A percentile compares a stretch with the other conserved stretches of the same genome.
phyloP scores from a whole-genome alignment of 2,113 vertebrate species.

The Lucifuga dentata region DNA sequence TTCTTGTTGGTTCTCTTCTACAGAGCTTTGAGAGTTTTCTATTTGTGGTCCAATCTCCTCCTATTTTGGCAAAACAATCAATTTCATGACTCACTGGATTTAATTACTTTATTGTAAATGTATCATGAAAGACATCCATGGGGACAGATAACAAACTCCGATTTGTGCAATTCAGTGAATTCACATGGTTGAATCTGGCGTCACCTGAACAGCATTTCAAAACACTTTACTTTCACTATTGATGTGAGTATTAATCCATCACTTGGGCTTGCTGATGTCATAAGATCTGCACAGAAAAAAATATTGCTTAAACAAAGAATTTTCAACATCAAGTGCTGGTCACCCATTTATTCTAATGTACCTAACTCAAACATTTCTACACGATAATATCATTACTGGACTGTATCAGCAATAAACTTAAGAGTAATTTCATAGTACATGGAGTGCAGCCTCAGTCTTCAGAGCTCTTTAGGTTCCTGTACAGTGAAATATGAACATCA shows the following conservation, averaged over 20 bases:
- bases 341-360: constrained; percentile 10
- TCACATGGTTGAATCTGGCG: constrained; percentile 19
- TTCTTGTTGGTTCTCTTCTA: constrained; percentile 9
- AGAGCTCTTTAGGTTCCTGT: constrained; percentile 16
- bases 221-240: not conserved
- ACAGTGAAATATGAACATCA: constrained; percentile 29
- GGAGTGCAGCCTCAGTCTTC: not conserved
- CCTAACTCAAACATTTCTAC: not conserved
- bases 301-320: not conserved
- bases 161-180: constrained; percentile 54
- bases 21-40: constrained; percentile 40
- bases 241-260: not conserved
- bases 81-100: constrained; percentile 76
- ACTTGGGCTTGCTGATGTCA: not conserved
- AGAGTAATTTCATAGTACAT: constrained; percentile 27
- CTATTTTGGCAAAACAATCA: constrained; percentile 65
- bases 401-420: constrained; percentile 10
- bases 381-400: constrained; percentile 34
- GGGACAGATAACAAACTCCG: constrained; percentile 60
- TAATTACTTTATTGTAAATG: constrained; percentile 74
- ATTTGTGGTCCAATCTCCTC: constrained; percentile 49
- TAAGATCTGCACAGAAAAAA: constrained; percentile 5
- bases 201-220: constrained; percentile 5
- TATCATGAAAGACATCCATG: constrained; percentile 68
- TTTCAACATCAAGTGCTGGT: not conserved